Conservation (phyloP, 2,113 vertebrate species). For the Anguilla japonica region DNA sequence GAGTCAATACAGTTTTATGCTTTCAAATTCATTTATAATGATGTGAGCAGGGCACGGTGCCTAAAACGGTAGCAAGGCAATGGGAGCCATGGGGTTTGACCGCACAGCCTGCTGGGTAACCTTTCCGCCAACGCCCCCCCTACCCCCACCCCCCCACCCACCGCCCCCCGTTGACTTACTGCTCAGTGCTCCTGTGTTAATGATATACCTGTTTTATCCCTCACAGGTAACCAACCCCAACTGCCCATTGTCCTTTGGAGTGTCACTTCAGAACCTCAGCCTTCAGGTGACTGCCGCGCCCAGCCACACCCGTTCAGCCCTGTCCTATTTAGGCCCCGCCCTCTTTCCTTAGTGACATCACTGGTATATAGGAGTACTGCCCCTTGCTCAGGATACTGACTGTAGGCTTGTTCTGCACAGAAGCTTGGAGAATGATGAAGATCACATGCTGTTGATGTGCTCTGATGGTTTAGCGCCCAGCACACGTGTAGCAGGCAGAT, state of each 20-base stretch:
- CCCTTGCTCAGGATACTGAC: too few relatives aligned
- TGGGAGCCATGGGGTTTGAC: not conserved
- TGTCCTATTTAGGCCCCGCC: too few relatives aligned
- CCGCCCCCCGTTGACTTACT: not conserved
- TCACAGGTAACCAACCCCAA: constrained; percentile 85
- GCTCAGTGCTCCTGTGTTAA: not conserved
- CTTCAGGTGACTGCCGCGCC: constrained; percentile 79
- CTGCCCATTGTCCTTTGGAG: constrained; percentile 88
- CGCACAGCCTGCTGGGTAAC: not conserved
- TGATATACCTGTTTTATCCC: constrained; percentile 22
- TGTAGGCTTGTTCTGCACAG: too few relatives aligned
- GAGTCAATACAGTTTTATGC: too few relatives aligned
- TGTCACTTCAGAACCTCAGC: constrained; percentile 95
- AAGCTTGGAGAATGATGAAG: too few relatives aligned
- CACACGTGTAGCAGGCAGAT: too few relatives aligned
- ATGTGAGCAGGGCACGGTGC: not conserved
- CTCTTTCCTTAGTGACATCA: not conserved
- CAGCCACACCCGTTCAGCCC: too few relatives aligned
- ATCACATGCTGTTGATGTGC: too few relatives aligned
- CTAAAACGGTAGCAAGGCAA: not conserved
- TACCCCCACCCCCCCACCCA: too few relatives aligned
- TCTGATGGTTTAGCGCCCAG: too few relatives aligned
- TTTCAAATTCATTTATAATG: not conserved
- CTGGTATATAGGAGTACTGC: not conserved
- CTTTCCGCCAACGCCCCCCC: too few relatives aligned